phyloP scores from a whole-genome alignment of 2,888 invertebrate genomes.

The Amorpha juglandis region DNA sequence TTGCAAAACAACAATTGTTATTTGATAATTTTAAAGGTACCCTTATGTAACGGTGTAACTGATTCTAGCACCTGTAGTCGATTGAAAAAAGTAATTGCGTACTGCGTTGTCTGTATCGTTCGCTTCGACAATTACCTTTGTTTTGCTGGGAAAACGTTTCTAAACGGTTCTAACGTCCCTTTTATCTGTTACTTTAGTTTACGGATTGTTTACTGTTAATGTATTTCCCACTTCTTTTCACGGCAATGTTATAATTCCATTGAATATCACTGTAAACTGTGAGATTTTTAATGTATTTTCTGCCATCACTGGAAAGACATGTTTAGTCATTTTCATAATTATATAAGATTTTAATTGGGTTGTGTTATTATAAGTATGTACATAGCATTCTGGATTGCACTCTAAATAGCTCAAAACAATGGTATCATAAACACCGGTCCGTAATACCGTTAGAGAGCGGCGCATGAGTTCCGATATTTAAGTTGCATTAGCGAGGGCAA shows the following conservation, averaged over 20 bases:
- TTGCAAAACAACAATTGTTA: not conserved
- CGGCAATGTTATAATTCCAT: not conserved
- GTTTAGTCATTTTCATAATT: too few species aligned
- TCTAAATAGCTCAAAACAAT: conserved; percentile 68
- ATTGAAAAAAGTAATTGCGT: conserved; percentile 37
- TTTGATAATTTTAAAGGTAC: not conserved
- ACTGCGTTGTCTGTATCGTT: conserved; percentile 38
- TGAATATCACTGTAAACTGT: not conserved
- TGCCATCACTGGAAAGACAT: too few species aligned
- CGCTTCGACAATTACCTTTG: conserved; percentile 42
- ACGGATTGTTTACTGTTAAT: conserved; percentile 33
- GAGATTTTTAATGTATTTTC: not conserved
- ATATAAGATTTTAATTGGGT: too few species aligned
- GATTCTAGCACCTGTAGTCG: conserved; percentile 33
- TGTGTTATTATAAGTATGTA: not conserved
- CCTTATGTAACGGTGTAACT: conserved; percentile 38
- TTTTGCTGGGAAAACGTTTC: conserved; percentile 41
- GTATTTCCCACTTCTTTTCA: not conserved
- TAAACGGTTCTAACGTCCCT: conserved; percentile 30
- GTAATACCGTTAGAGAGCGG: conserved; percentile 68
- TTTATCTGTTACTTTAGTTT: conserved; percentile 28
- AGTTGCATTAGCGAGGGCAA: conserved; percentile 68
- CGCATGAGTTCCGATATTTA: conserved; percentile 52
- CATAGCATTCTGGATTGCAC: not conserved
- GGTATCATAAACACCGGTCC: conserved; percentile 54